Evolutionary conservation across 2,888 invertebrate genomes (phyloP), one percentile per base, ranked within the genome.

Genomic region (Athetis lepigone): DNA sequence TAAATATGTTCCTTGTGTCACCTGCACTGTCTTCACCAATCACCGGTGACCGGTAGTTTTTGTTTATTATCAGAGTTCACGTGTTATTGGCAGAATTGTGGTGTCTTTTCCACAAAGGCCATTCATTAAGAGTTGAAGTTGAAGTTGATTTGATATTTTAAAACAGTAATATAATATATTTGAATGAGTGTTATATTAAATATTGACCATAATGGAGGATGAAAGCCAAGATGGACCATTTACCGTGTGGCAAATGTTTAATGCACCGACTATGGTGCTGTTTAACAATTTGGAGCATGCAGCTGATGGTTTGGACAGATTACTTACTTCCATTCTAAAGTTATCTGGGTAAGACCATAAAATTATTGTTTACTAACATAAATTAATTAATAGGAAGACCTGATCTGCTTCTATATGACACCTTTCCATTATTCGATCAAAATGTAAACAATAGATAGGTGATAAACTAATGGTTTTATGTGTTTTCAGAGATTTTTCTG

Each of bases 201-300:
- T 46, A 46, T 13, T 27, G 5, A 46, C 3, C 6, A 23, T 16
- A 54, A 94, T 94, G 93, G 94, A 94, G 46, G 94, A 93, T 50
- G 94, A 94, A 66, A 89, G 84, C 63, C 89, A 90, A 75, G 93
- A 94, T 77, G 94, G 93, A 0, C 93, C 95, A 2, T 91, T 92
- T 80, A 89, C 91, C n/a, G 92, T 94, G 33, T 97, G 97, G 97
- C 95, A 96, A 90, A 96, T 96, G 90, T 96, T 96, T 77, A 96
- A 96, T 83, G 95, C 95, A 25, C 96, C 96, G 3, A 95, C 96
- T 33, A 93, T 96, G 81, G 93, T 95, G 7, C 87, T 96, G 21
- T 95, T 96, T 70, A 94, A 95, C 70, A 96, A 96, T 80, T 91
- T 96, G 69, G 95, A 96, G 79, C 92, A 94, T 79, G 93, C 95